Percentiles rank a stretch among this genome's conserved stretches.
These are phyloP conservation scores for Zaprionus inermis DNA, from an alignment of 1,140 invertebrate species.

Conservation along the genomic window DNA sequence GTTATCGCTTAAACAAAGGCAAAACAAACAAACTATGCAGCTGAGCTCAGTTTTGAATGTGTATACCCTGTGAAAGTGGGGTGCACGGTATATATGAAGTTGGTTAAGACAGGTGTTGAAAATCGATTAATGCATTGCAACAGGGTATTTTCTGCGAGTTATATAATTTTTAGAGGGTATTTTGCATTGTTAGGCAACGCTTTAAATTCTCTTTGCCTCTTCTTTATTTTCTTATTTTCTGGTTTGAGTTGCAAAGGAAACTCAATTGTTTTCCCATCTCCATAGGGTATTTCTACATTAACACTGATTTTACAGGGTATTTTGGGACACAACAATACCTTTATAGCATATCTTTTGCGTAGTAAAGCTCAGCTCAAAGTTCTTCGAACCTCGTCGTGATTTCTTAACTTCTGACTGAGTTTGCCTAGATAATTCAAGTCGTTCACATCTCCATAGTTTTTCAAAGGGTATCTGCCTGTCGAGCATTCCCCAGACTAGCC, in stretches of 20 bases:
- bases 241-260: too few species aligned
- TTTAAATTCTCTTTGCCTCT: background rate
- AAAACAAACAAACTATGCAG: slow-evolving; percentile 44
- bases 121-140: background rate
- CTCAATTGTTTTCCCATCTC: too few species aligned
- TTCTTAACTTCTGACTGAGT: background rate
- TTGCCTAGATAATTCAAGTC: background rate
- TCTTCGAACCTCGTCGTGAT: background rate
- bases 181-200: background rate
- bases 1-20: slow-evolving; percentile 72
- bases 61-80: background rate
- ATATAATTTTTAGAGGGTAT: background rate
- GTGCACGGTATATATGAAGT: background rate
- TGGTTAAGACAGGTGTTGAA: background rate
- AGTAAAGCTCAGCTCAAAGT: too few species aligned
- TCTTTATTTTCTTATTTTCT: too few species aligned
- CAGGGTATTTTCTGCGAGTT: background rate
- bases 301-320: too few species aligned
- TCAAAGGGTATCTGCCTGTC: slow-evolving; percentile 24
- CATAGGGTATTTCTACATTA: too few species aligned
- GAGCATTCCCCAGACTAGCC: background rate
- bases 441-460: background rate
- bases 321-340: too few species aligned
- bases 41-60: slow-evolving; percentile 10
- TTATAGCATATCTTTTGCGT: too few species aligned